phyloP scores from a whole-genome alignment of 2,113 vertebrate species.

The Antechinus stuartii region DNA sequence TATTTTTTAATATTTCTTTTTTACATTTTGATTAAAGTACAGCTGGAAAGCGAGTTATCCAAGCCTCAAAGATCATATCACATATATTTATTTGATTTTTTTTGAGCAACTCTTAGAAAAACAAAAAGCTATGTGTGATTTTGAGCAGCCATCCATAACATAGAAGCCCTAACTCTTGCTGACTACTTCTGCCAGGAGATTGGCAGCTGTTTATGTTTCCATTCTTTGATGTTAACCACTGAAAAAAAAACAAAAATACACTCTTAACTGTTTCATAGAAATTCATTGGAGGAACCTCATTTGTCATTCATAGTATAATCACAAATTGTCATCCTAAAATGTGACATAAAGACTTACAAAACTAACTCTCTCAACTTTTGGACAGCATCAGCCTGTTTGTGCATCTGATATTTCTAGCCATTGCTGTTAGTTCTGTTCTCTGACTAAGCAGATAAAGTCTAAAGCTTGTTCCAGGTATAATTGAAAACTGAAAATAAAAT shows the following conservation, averaged over 20 bases:
- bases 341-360: background rate
- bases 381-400: background rate
- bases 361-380: background rate
- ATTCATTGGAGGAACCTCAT: background rate
- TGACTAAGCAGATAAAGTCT: background rate
- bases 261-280: constrained; percentile 2
- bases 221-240: constrained; percentile 26
- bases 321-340: background rate
- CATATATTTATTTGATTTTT: constrained; percentile 33
- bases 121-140: constrained; percentile 13
- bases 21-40: constrained; percentile 56
- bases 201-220: background rate
- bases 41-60: constrained; percentile 53
- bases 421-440: background rate
- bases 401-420: background rate
- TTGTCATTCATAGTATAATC: background rate
- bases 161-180: background rate
- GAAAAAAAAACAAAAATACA: background rate
- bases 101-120: constrained; percentile 44
- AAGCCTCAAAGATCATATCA: constrained; percentile 47
- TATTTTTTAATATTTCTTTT: constrained; percentile 11
- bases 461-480: background rate
- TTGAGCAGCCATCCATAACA: background rate
- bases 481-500: background rate
- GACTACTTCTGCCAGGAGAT: background rate